Conservation (phyloP, 2,113 vertebrate species). For the Egretta garzetta region DNA sequence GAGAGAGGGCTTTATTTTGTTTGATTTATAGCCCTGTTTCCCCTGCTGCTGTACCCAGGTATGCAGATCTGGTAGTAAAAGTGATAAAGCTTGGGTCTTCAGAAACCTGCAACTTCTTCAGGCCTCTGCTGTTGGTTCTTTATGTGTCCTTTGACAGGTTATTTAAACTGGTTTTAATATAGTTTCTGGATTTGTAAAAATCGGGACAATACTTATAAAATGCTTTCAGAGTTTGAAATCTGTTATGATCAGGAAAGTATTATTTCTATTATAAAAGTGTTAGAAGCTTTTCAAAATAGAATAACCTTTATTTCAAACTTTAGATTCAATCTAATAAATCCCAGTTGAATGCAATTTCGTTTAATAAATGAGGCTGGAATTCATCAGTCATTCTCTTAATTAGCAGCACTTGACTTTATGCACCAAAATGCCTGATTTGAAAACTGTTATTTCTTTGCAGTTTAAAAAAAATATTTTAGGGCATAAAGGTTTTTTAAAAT, state of each 20-base stretch:
- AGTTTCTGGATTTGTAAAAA: not conserved
- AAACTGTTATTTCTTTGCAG: constrained; percentile 18
- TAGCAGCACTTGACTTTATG: constrained; percentile 62
- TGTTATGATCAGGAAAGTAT: not conserved
- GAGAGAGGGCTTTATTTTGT: not conserved
- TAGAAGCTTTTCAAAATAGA: constrained; percentile 25
- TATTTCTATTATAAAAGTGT: not conserved
- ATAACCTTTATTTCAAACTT: constrained; percentile 25
- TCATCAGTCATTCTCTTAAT: constrained; percentile 62
- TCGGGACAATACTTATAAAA: not conserved
- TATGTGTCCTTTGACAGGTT: not conserved
- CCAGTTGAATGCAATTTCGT: constrained; percentile 52
- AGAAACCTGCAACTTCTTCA: not conserved
- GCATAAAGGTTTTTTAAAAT: not conserved
- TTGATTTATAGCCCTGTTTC: not conserved
- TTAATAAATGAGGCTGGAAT: constrained; percentile 51
- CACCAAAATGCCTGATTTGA: constrained; percentile 40
- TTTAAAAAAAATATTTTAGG: not conserved
- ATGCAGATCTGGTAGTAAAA: not conserved
- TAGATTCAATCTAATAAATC: constrained; percentile 36
- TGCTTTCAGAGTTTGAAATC: not conserved
- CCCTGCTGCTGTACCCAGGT: not conserved
- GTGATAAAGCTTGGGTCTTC: not conserved
- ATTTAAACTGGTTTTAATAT: not conserved
- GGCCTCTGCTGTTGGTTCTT: not conserved